Evolutionary conservation across 1,140 invertebrate species (phyloP), one percentile per base, ranked within the genome.

Genomic region (Antheraea pernyi): DNA sequence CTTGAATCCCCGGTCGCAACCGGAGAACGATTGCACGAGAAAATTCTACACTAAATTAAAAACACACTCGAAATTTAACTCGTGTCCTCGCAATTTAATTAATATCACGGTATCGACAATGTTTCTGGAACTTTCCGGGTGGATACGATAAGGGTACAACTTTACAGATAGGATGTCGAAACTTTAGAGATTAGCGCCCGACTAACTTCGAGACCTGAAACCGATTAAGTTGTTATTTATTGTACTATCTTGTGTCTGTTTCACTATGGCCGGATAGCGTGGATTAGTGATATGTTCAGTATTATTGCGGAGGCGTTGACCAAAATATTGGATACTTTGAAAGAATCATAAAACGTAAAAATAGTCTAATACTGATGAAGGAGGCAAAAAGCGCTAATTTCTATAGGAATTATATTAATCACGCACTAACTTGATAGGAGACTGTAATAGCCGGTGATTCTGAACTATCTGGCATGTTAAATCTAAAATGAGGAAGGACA

Each of bases 1-100:
- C 86, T 92, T 86, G 58, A 66, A 80, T 76, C 84, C 73, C 87
- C 88, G 82, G 80, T 72, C 67, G 62, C 16, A 18, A 69, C 82
- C 83, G 85, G 86, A 85, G 84, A 79, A 77, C 46, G 46, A 30
- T 59, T 46, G 63, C 61, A 61, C 42, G 5, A 18, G 53, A 16
- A 53, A 53, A 53, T 13, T 53, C 46, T 53, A 53, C 46, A 53
- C 46, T 53, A 53, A 64, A 62, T 59, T 61, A 4, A 59, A 68
- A 22, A 37, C 46, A 13, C 37, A 63, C 37, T 60, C 9, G 46
- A 67, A 37, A 69, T 63, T 68, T 53, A 39, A 70, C 62, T 19
- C 19, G n/a, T 62, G 65, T 70, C 8, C 66, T 48, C 36, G 19
- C 66, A 60, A 58, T 74, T 53, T 61, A 67, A 71, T 66, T 63